These are phyloP conservation scores for Tetrapedia diversipes DNA, from an alignment of 2,888 invertebrate genomes.

Conservation along the genomic window DNA sequence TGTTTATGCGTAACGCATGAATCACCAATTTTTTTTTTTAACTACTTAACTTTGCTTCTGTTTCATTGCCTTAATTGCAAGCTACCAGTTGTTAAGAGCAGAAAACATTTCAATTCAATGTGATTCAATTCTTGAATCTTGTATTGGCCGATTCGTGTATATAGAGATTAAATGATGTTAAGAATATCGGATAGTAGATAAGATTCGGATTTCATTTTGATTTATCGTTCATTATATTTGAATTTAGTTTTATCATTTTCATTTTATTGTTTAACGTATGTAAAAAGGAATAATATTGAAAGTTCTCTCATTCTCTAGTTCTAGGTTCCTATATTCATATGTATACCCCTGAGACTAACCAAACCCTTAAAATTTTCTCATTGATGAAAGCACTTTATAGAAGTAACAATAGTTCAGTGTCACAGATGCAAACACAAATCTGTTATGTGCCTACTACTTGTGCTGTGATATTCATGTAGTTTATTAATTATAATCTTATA, in stretches of 20 bases:
- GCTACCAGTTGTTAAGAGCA: constrained; percentile 15
- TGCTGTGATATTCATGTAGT: background rate
- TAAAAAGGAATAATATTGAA: background rate
- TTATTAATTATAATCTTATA: background rate
- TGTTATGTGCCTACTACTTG: constrained; percentile 10
- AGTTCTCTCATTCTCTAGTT: background rate
- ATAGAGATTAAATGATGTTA: too few relatives aligned
- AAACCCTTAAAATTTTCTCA: constrained; percentile 9
- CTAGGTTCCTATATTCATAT: background rate
- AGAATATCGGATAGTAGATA: too few relatives aligned
- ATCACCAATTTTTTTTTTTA: background rate
- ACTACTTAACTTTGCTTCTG: background rate
- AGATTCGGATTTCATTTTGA: background rate
- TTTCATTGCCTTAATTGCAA: background rate
- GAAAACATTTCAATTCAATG: constrained; percentile 7
- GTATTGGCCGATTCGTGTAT: too few relatives aligned
- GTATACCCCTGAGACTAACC: constrained; percentile 20
- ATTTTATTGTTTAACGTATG: too few relatives aligned
- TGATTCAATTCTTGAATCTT: background rate
- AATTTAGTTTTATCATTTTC: background rate
- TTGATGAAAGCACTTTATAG: background rate
- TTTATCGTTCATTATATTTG: background rate
- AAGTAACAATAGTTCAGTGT: constrained; percentile 17
- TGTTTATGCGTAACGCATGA: background rate
- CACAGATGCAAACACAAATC: constrained; percentile 12